Conservation (phyloP, 2,797 vertebrate species). For the Syndactyla subalaris region DNA sequence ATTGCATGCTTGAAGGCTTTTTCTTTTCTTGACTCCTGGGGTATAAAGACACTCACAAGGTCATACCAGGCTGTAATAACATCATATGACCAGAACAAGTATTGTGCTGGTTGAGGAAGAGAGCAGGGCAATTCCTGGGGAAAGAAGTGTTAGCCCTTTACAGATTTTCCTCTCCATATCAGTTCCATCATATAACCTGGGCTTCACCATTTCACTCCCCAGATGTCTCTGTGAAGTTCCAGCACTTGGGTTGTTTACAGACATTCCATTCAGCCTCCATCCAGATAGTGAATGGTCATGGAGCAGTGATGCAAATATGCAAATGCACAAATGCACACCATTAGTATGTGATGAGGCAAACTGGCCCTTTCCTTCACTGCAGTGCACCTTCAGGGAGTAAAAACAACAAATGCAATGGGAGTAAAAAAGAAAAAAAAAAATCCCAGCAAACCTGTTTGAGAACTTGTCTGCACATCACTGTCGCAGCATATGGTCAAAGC, state of each 20-base stretch:
- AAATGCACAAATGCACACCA: neutral
- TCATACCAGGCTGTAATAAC: neutral
- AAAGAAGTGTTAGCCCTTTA: neutral
- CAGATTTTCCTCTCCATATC: neutral
- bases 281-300: neutral
- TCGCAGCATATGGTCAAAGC: too few relatives aligned
- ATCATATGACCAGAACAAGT: neutral
- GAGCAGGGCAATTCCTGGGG: neutral
- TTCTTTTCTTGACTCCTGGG: neutral
- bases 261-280: neutral
- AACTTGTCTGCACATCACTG: too few relatives aligned
- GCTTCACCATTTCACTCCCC: neutral
- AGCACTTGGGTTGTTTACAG: fast-evolving
- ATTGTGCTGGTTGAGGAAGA: neutral
- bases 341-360: neutral
- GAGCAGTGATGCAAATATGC: neutral
- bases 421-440: too few relatives aligned
- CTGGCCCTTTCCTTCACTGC: neutral
- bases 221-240: neutral
- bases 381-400: neutral
- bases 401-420: neutral
- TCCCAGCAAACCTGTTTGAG: too few relatives aligned
- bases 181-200: neutral
- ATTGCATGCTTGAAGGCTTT: neutral
- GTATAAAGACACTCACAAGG: neutral